phyloP scores from a whole-genome alignment of 2,888 invertebrate genomes.

The Drosophila lacicola region DNA sequence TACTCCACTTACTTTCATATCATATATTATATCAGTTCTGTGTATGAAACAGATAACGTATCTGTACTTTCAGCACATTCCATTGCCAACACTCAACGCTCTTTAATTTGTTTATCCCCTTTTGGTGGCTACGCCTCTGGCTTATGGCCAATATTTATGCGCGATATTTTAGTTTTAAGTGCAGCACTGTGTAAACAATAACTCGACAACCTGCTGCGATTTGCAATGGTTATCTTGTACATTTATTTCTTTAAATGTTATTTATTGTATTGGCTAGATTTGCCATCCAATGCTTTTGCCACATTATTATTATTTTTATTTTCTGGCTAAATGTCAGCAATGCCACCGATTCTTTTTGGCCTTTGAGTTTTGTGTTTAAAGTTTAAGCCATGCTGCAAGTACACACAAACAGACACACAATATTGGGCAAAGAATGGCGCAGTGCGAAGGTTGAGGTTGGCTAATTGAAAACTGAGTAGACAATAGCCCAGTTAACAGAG shows the following conservation, averaged over 20 bases:
- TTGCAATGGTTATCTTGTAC: constrained; percentile 46
- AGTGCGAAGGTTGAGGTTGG: constrained; percentile 48
- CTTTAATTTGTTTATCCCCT: neutral
- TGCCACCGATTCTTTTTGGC: constrained; percentile 56
- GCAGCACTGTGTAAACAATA: constrained; percentile 29
- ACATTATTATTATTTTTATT: constrained; percentile 35
- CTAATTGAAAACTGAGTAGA: constrained; percentile 51
- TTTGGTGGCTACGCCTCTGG: constrained; percentile 5
- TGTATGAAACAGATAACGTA: neutral
- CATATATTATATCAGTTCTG: neutral
- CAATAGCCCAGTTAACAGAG: constrained; percentile 35
- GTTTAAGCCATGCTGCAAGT: constrained; percentile 33
- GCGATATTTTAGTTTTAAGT: constrained; percentile 23
- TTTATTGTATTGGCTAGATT: constrained; percentile 43
- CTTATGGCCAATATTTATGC: constrained; percentile 1
- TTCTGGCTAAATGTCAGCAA: constrained; percentile 56
- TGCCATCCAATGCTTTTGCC: constrained; percentile 43
- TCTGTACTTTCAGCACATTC: neutral
- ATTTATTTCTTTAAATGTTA: constrained; percentile 60
- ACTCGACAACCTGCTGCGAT: constrained; percentile 52
- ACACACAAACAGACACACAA: neutral
- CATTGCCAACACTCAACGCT: neutral
- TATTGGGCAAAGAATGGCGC: constrained; percentile 34
- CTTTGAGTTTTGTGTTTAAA: constrained; percentile 41
- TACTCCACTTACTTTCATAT: neutral